Conservation (phyloP, 2,797 vertebrate genomes). For the Enoplosus armatus region DNA sequence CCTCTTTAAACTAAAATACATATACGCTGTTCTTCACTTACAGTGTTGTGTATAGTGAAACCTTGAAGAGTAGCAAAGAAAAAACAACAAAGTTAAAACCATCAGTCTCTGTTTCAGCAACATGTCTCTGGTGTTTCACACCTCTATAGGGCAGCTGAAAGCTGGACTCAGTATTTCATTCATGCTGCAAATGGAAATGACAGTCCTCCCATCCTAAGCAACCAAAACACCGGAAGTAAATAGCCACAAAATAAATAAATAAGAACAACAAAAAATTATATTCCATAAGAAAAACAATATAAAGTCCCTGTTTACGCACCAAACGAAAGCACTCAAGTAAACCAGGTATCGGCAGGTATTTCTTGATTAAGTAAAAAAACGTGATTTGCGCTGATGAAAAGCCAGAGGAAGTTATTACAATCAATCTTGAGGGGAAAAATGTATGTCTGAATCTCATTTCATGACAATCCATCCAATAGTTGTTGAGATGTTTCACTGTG, state of each 20-base stretch:
- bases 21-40: no score
- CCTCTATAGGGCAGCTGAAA: neutral
- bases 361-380: no score
- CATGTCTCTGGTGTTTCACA: neutral
- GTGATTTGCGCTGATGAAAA: no score
- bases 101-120: neutral
- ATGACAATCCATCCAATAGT: no score
- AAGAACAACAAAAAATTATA: neutral
- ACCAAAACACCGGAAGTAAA: no score
- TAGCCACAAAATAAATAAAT: no score
- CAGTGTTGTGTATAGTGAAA: neutral
- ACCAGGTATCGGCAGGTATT: neutral
- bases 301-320: neutral
- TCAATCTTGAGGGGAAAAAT: no score
- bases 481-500: no score
- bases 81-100: neutral
- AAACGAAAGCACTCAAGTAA: neutral
- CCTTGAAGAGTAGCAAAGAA: neutral
- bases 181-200: neutral
- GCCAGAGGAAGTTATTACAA: no score
- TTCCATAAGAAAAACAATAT: neutral
- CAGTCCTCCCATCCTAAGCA: no score
- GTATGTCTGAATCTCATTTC: no score
- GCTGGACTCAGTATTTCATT: neutral
- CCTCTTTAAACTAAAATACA: neutral